A percentile compares a stretch with the other conserved stretches of the same genome.
phyloP scores from a whole-genome alignment of 2,113 vertebrate species.

The Manacus vitellinus region DNA sequence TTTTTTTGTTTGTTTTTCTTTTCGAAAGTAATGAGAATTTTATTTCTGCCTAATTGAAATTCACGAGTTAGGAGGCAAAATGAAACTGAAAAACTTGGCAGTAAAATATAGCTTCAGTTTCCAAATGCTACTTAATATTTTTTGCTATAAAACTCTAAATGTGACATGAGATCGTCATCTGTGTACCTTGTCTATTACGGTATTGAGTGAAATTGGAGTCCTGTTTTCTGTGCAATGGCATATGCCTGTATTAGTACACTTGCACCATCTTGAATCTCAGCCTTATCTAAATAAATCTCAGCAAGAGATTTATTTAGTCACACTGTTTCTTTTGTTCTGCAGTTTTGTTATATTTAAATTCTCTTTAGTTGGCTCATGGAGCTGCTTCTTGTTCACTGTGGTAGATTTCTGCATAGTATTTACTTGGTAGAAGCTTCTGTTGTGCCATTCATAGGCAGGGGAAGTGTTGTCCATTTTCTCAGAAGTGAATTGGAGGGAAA shows the following conservation, averaged over 20 bases:
- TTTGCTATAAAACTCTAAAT: neutral
- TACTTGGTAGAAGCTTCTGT: neutral
- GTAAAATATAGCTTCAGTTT: neutral
- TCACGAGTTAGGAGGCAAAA: neutral
- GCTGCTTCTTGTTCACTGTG: neutral
- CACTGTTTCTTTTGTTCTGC: neutral
- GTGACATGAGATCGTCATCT: too few relatives aligned
- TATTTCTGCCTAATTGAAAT: neutral
- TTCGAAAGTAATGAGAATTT: neutral
- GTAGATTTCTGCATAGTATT: neutral
- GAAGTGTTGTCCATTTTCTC: neutral
- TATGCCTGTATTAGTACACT: neutral
- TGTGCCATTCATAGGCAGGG: rapidly evolving
- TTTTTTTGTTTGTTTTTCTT: neutral
- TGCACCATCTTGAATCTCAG: neutral
- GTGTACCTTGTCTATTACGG: neutral
- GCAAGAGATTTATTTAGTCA: rapidly evolving
- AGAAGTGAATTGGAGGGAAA: neutral
- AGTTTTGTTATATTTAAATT: neutral
- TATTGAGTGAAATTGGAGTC: neutral
- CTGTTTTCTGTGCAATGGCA: neutral
- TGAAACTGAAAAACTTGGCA: neutral
- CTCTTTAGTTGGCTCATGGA: neutral
- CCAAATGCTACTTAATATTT: neutral
- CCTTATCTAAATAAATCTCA: too few relatives aligned